Evolutionary conservation across 2,113 vertebrate species (phyloP).

Genomic region (Periophthalmus modestus): DNA sequence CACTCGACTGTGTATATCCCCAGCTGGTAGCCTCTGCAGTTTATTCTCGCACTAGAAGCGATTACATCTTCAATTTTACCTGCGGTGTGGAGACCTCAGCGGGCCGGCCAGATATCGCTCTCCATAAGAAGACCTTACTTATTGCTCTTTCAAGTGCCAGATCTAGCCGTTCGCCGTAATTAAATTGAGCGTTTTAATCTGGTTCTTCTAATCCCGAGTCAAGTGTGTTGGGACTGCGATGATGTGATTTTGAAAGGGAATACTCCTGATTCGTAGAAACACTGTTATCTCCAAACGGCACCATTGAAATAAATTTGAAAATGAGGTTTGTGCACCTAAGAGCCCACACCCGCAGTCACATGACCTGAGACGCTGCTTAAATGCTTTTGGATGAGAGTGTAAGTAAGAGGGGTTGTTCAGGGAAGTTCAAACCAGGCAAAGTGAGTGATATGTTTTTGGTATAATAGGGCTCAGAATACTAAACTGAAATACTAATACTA

Average conservation of each 20-base stretch:
- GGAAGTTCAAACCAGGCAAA: not conserved
- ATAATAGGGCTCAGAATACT: not conserved
- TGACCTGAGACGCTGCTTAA: slow-evolving; percentile 58
- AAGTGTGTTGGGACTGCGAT: slow-evolving; percentile 77
- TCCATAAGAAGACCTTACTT: slow-evolving; percentile 78
- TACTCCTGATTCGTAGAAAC: slow-evolving; percentile 77
- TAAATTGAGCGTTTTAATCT: slow-evolving; percentile 84
- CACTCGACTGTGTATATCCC: slow-evolving; percentile 62
- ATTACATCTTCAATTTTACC: slow-evolving; percentile 82
- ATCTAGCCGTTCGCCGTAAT: slow-evolving; percentile 81
- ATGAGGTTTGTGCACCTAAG: slow-evolving; percentile 76
- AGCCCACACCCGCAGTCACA: slow-evolving; percentile 50
- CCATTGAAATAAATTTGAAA: slow-evolving; percentile 79
- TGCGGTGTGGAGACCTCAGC: slow-evolving; percentile 73
- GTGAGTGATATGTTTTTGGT: not conserved
- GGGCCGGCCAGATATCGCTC: slow-evolving; percentile 71
- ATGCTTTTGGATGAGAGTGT: slow-evolving; percentile 46
- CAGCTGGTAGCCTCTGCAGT: slow-evolving; percentile 67
- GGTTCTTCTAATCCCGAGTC: slow-evolving; percentile 81
- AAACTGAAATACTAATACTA: too few species aligned
- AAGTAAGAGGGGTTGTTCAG: slow-evolving; percentile 12
- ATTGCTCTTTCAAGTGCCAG: slow-evolving; percentile 79
- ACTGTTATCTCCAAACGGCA: slow-evolving; percentile 72
- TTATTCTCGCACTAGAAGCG: slow-evolving; percentile 70
- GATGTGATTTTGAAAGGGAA: slow-evolving; percentile 81